Conservation (phyloP, 2,113 vertebrate species). For the Chlorodrepanis virens region DNA sequence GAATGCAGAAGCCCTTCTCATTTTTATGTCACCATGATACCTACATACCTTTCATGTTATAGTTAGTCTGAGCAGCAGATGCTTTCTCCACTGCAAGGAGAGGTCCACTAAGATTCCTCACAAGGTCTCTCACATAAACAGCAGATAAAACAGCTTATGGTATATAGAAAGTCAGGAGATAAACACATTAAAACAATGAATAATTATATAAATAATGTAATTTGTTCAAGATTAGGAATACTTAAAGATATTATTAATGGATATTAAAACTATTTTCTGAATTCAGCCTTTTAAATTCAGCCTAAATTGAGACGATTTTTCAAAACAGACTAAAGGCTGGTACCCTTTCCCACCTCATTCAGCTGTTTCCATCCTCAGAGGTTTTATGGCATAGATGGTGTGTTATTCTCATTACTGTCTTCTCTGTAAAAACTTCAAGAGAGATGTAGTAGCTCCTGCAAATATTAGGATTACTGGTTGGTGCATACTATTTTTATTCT, state of each 20-base stretch:
- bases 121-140: background rate
- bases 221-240: background rate
- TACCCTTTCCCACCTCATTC: background rate
- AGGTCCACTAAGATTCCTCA: background rate
- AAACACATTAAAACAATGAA: background rate
- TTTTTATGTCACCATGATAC: background rate
- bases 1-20: background rate
- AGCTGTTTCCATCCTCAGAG: background rate
- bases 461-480: background rate
- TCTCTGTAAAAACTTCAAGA: background rate
- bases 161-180: background rate
- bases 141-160: accelerated
- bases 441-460: background rate
- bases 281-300: background rate
- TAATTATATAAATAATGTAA: background rate
- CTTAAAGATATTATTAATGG: background rate
- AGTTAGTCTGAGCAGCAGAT: background rate
- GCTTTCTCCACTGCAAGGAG: background rate
- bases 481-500: background rate
- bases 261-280: background rate
- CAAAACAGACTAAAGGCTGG: background rate
- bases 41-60: background rate
- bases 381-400: background rate
- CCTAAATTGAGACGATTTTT: background rate
- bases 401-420: background rate